These are phyloP conservation scores for Pterocles gutturalis DNA, from an alignment of 2,113 vertebrate genomes.

Conservation along the genomic window DNA sequence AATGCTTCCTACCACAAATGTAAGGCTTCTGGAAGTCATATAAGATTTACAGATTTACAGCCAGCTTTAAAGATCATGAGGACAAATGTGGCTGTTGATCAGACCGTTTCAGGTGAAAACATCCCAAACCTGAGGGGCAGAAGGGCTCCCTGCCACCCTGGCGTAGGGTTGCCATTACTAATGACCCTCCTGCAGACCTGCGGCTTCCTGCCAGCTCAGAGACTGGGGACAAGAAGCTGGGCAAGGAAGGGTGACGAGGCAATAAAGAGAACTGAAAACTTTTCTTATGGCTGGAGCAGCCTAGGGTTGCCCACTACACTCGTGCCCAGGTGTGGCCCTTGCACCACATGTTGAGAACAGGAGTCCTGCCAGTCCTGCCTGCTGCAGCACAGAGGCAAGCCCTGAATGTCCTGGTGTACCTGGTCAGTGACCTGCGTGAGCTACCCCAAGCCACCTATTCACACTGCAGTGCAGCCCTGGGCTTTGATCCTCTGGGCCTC, in stretches of 20 bases:
- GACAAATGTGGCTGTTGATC: rapidly evolving
- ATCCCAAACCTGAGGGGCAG: rapidly evolving
- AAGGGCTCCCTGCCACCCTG: neutral
- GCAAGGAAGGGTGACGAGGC: neutral
- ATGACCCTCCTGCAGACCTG: rapidly evolving
- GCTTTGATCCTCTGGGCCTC: neutral
- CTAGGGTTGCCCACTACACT: rapidly evolving
- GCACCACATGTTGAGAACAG: rapidly evolving
- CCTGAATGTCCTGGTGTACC: neutral
- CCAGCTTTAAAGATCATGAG: too few relatives aligned
- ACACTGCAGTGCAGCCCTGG: neutral
- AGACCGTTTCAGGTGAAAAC: neutral
- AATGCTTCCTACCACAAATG: neutral
- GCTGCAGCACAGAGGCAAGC: neutral
- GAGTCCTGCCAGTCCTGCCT: rapidly evolving
- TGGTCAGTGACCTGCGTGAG: rapidly evolving
- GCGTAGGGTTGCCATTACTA: rapidly evolving
- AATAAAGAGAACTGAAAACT: neutral
- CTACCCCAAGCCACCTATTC: rapidly evolving
- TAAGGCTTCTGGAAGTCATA: neutral
- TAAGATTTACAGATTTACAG: neutral
- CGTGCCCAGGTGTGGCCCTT: neutral
- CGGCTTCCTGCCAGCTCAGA: neutral
- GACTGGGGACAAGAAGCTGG: rapidly evolving
- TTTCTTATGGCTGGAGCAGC: neutral